Conservation (phyloP, 1,140 invertebrate species). For the Bombus balteatus region DNA sequence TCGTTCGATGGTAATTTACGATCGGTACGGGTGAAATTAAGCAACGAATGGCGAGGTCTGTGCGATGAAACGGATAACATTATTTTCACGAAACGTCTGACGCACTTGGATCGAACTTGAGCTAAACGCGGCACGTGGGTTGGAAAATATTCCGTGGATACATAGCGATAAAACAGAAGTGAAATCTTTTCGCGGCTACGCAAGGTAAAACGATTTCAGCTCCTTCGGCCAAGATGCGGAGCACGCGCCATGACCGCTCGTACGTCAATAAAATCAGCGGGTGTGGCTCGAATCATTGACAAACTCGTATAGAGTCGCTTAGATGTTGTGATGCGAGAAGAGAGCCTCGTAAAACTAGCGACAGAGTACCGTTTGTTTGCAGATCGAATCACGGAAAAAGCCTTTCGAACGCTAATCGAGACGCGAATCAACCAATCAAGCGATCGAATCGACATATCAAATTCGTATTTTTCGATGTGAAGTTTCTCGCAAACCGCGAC, state of each 20-base stretch:
- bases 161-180: constrained; percentile 49
- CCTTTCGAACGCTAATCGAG: not conserved
- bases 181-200: constrained; percentile 52
- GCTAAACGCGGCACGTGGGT: constrained; percentile 16
- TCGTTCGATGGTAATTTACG: not conserved
- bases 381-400: constrained; percentile 15
- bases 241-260: constrained; percentile 52
- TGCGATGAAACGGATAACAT: not conserved
- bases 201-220: constrained; percentile 58
- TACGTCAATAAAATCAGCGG: constrained; percentile 70
- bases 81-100: not conserved
- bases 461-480: not conserved
- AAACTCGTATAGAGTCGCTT: constrained; percentile 45
- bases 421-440: not conserved
- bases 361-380: constrained; percentile 14
- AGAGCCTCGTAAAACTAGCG: constrained; percentile 54
- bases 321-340: constrained; percentile 52
- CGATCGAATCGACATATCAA: not conserved
- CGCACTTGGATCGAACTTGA: not conserved
- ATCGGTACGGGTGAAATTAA: not conserved
- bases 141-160: not conserved
- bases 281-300: constrained; percentile 63
- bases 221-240: constrained; percentile 53
- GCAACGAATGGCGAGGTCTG: not conserved
- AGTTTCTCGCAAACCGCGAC: not conserved